phyloP scores from a whole-genome alignment of 2,797 vertebrate genomes.

The Geotria australis region DNA sequence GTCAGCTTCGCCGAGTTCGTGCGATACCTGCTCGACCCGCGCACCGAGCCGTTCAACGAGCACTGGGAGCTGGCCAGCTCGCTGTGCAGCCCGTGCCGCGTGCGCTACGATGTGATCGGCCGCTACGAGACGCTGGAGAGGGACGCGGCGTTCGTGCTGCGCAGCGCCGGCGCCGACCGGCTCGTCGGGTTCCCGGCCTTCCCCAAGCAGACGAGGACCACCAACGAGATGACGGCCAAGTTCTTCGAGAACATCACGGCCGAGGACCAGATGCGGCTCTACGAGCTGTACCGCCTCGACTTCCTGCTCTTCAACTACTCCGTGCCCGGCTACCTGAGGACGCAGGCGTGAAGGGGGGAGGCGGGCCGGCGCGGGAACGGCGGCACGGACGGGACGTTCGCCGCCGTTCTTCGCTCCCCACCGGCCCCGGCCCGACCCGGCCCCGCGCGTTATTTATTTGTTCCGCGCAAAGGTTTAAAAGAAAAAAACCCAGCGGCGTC shows the following conservation, averaged over 20 bases:
- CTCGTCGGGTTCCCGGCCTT: conserved; percentile 32
- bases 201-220: conserved; percentile 26
- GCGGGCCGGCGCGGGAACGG: conserved; percentile 3
- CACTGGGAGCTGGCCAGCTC: conserved; percentile 81
- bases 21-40: conserved; percentile 56
- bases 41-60: conserved; percentile 59
- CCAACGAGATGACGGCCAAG: conserved; percentile 25
- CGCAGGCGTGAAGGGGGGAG: conserved; percentile 19
- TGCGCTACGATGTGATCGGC: conserved; percentile 72
- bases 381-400: not conserved
- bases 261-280: conserved; percentile 63
- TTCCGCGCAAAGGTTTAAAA: no score
- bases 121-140: conserved; percentile 61
- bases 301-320: conserved; percentile 89
- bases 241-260: conserved; percentile 60
- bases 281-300: conserved; percentile 75
- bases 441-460: not conserved
- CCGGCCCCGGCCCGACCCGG: not conserved
- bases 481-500: no score
- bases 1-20: conserved; percentile 67
- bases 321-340: conserved; percentile 33
- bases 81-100: conserved; percentile 67
- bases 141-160: conserved; percentile 44
- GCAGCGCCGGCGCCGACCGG: conserved; percentile 20
- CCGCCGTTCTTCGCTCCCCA: no score